phyloP scores from a whole-genome alignment of 2,888 invertebrate species.

The Sepioteuthis lessoniana region DNA sequence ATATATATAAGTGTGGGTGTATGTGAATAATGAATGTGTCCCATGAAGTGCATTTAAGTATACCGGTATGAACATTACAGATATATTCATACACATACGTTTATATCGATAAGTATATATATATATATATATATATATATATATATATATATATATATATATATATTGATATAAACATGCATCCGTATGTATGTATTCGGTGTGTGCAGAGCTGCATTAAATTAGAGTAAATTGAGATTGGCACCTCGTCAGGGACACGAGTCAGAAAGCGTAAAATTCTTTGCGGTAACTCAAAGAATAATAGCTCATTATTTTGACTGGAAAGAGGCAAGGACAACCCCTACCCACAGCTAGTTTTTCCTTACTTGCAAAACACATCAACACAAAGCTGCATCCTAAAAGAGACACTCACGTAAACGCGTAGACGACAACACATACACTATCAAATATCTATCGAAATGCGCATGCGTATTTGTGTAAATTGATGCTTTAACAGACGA shows the following conservation, averaged over 20 bases:
- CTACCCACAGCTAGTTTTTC: background rate
- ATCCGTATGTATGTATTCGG: background rate
- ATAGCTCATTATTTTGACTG: slow-evolving; percentile 33
- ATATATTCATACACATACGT: background rate
- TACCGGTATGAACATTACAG: background rate
- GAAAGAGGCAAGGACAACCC: background rate
- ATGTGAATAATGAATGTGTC: background rate
- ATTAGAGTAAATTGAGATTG: background rate
- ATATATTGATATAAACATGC: background rate
- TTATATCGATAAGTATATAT: background rate
- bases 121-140: no score
- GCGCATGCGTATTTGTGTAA: no score
- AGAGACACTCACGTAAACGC: no score
- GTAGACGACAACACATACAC: no score
- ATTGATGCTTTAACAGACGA: no score
- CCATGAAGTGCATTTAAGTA: background rate
- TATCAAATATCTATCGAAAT: no score
- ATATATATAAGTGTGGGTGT: no score
- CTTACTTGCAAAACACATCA: no score
- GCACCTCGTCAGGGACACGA: background rate
- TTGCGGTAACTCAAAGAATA: background rate
- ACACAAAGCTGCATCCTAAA: no score
- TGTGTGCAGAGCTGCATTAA: slow-evolving; percentile 2
- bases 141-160: background rate
- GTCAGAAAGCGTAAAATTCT: background rate